Evolutionary conservation across 2,797 vertebrate genomes (phyloP).

Genomic region (Lindbergichthys nudifrons): DNA sequence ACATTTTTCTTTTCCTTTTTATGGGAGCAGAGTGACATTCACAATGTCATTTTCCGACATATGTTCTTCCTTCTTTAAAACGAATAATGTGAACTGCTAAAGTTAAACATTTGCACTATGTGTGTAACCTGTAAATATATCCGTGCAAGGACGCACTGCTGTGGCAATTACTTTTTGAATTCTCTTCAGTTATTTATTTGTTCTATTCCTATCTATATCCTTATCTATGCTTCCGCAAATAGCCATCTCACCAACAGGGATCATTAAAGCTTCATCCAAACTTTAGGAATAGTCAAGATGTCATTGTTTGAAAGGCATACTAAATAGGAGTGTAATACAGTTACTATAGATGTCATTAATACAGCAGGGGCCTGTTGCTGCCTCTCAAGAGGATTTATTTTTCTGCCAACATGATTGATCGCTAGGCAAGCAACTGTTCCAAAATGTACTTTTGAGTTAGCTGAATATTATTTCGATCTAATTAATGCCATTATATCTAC

Average conservation of each 20-base stretch:
- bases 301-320: slow-evolving; percentile 39
- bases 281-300: slow-evolving; percentile 48
- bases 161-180: slow-evolving; percentile 42
- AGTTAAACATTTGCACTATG: slow-evolving; percentile 31
- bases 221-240: slow-evolving; percentile 36
- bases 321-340: slow-evolving; percentile 35
- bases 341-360: slow-evolving; percentile 38
- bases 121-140: slow-evolving; percentile 36
- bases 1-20: slow-evolving; percentile 22
- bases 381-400: slow-evolving; percentile 34
- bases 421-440: not conserved
- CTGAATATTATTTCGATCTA: slow-evolving; percentile 4
- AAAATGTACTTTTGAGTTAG: slow-evolving; percentile 4
- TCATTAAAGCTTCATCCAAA: slow-evolving; percentile 53
- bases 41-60: slow-evolving; percentile 62
- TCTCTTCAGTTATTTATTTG: slow-evolving; percentile 41
- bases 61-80: slow-evolving; percentile 55
- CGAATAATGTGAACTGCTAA: slow-evolving; percentile 29
- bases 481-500: slow-evolving; percentile 13
- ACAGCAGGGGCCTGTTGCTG: slow-evolving; percentile 9
- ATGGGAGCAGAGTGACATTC: slow-evolving; percentile 57
- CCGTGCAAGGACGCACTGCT: slow-evolving; percentile 10
- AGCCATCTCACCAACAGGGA: slow-evolving; percentile 30
- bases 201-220: slow-evolving; percentile 48
- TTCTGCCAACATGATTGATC: slow-evolving; percentile 39